Base-by-base conservation (phyloP, 2,113 vertebrate genomes). In the Macquaria australasica region DNA sequence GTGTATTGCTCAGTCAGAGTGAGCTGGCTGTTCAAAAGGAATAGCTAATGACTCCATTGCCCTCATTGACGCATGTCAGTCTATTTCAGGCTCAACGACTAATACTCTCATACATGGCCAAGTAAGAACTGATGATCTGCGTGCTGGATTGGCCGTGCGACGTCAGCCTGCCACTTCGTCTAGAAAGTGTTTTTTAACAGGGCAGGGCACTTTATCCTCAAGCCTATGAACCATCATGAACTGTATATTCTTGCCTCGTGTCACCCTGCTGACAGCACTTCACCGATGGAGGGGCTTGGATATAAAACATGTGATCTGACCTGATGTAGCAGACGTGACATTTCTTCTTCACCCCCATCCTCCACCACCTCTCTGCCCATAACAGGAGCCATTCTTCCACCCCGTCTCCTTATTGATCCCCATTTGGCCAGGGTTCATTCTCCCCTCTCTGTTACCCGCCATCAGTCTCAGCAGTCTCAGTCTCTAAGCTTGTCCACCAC, bases 51-150 rank as follows among this genome's bases (percentile, higher is more conserved):
- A 88, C 93, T 88, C 83, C 55, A 60, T 86, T 90, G 91, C 85
- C 89, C 90, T 91, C 90, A 87, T 91, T 91, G 91, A 93, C 91
- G 83, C 82, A 77, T 91, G 91, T 89, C 93, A 86, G 89, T 94
- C 93, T 93, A 93, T 93, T 94, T 94, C 91, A 89, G 91, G 88
- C 91, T 59, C 89, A 18, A 68, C 78, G 31, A 81, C 88, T 84
- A 85, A 87, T 79, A 59, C 82, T 81, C 81, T 89, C 91, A 85
- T 83, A 89, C 91, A 88, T 92, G 88, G 84, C 83, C 83, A 94
- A 89, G 86, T 86, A 80, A 83, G 87, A 91, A 50, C 84, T 68
- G 83, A 85, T 81, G 92, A 93, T 85, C 85, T 76, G 80, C 50
- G 34, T 72, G 81, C 88, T 79, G 90, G 87, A 88, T 89, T 31